phyloP scores from a whole-genome alignment of 2,888 invertebrate species.

The Brenthis ino region DNA sequence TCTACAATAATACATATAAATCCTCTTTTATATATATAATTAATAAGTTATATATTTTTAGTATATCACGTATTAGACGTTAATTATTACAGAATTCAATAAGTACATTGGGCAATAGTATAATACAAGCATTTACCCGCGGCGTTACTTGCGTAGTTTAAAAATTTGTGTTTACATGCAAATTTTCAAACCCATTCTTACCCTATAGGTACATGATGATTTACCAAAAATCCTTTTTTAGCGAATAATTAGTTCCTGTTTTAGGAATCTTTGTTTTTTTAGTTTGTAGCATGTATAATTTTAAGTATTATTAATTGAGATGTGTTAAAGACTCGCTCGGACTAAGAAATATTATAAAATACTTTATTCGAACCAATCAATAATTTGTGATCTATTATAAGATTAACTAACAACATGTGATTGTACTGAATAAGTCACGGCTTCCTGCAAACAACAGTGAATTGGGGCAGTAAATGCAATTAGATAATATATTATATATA shows the following conservation, averaged over 20 bases:
- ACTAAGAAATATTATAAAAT: background rate
- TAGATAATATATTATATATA: background rate
- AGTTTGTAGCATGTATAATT: background rate
- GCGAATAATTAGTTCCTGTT: too few species aligned
- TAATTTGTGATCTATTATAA: background rate
- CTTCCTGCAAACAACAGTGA: background rate
- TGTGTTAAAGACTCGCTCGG: background rate
- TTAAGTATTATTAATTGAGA: background rate
- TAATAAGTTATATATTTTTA: too few species aligned
- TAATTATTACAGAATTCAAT: too few species aligned
- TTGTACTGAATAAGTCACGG: conserved; percentile 3
- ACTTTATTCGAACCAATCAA: background rate
- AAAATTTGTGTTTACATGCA: too few species aligned
- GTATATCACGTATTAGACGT: too few species aligned
- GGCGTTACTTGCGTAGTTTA: too few species aligned
- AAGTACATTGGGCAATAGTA: too few species aligned
- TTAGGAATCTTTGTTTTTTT: background rate
- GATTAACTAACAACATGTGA: conserved; percentile 5
- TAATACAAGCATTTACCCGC: too few species aligned
- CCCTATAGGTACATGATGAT: too few species aligned
- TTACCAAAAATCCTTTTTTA: too few species aligned
- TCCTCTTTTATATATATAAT: too few species aligned
- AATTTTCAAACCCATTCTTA: background rate
- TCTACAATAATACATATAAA: too few species aligned
- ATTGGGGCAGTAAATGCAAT: conserved; percentile 1